These are phyloP conservation scores for Chrysochloris asiatica DNA, from an alignment of 2,113 vertebrate species.

Conservation along the genomic window DNA sequence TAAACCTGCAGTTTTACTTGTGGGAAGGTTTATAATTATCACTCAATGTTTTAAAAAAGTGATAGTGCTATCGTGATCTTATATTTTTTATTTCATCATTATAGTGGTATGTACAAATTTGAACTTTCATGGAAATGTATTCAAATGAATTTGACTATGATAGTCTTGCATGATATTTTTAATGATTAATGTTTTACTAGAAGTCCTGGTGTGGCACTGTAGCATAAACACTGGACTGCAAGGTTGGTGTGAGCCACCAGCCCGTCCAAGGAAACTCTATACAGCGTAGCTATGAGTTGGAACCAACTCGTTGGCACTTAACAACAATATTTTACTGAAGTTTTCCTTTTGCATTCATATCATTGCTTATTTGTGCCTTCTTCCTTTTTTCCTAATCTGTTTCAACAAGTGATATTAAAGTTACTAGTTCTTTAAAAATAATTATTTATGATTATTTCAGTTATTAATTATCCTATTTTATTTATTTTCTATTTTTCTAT, in stretches of 20 bases:
- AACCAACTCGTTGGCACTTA: too few relatives aligned
- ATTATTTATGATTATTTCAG: neutral
- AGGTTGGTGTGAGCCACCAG: too few relatives aligned
- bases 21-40: neutral
- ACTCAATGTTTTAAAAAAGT: neutral
- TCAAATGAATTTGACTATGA: too few relatives aligned
- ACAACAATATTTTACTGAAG: too few relatives aligned
- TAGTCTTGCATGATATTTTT: neutral
- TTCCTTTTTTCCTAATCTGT: neutral
- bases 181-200: neutral
- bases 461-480: neutral
- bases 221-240: too few relatives aligned
- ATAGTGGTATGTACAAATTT: neutral
- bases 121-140: too few relatives aligned
- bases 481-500: neutral
- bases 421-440: neutral
- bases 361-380: neutral
- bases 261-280: too few relatives aligned
- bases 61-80: neutral
- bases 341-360: neutral
- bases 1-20: conserved; percentile 1
- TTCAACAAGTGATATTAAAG: neutral
- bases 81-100: neutral
- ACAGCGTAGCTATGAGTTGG: too few relatives aligned
- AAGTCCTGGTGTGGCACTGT: too few relatives aligned